Percentiles rank a stretch among this genome's conserved stretches.
phyloP scores from a whole-genome alignment of 2,113 vertebrate species.

The Lathamus discolor region DNA sequence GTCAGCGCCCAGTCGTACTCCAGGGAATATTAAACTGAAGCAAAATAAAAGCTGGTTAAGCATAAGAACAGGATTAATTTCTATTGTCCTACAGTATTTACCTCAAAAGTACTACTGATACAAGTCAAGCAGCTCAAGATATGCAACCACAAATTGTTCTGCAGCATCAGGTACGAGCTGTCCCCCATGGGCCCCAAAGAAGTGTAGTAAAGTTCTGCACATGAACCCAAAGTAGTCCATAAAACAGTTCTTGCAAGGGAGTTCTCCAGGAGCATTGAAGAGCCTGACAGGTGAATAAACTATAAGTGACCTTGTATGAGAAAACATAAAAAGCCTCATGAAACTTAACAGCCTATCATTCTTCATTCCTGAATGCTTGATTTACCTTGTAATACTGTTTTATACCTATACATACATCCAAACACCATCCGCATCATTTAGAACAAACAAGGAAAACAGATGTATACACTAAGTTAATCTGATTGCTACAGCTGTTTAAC shows the following conservation, averaged over 20 bases:
- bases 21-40: slow-evolving; percentile 91
- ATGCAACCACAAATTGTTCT: not conserved
- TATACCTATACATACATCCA: not conserved
- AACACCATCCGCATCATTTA: not conserved
- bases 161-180: not conserved
- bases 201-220: not conserved
- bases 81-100: not conserved
- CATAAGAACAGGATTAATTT: not conserved
- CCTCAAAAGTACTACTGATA: not conserved
- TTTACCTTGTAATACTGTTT: not conserved
- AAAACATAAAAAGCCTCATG: not conserved
- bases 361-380: not conserved
- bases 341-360: not conserved
- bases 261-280: not conserved
- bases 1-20: slow-evolving; percentile 91
- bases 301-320: not conserved
- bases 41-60: slow-evolving; percentile 6
- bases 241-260: not conserved
- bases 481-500: not conserved
- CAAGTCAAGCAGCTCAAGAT: not conserved
- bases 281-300: not conserved
- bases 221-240: not conserved
- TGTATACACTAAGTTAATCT: not conserved
- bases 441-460: not conserved
- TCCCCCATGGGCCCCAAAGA: not conserved